These are phyloP conservation scores for Griposia aprilina DNA, from an alignment of 2,888 invertebrate species.

Conservation along the genomic window DNA sequence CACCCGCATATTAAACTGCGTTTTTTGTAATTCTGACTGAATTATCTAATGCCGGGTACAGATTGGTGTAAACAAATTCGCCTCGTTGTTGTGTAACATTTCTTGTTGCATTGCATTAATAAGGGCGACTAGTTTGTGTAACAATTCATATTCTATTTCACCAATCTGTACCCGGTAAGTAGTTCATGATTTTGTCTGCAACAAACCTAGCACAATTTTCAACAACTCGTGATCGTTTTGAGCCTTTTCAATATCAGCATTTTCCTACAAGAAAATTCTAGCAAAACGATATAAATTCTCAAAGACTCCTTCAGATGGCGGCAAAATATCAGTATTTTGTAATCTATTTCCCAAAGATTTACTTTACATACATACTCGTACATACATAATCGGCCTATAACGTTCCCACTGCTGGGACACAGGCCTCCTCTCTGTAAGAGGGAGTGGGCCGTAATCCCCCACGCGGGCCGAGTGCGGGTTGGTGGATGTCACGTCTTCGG, in stretches of 20 bases:
- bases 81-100: not conserved
- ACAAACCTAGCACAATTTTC: not conserved
- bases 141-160: not conserved
- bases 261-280: not conserved
- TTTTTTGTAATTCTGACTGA: not conserved
- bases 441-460: too few species aligned
- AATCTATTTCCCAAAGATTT: constrained; percentile 18
- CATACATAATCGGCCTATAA: too few species aligned
- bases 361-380: too few species aligned
- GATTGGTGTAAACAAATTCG: too few species aligned
- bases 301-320: constrained; percentile 11
- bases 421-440: too few species aligned
- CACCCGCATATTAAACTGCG: not conserved
- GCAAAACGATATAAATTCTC: constrained; percentile 23
- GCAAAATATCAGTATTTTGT: constrained; percentile 28
- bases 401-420: too few species aligned
- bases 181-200: not conserved
- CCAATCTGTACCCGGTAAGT: not conserved
- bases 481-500: too few species aligned
- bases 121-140: not conserved
- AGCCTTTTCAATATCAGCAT: constrained; percentile 22
- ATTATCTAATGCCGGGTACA: not conserved
- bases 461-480: too few species aligned
- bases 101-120: too few species aligned
- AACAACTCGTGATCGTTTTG: not conserved